A percentile compares a stretch with the other conserved stretches of the same genome.
Conservation (phyloP, 2,113 vertebrate genomes). For the Menura novaehollandiae region DNA sequence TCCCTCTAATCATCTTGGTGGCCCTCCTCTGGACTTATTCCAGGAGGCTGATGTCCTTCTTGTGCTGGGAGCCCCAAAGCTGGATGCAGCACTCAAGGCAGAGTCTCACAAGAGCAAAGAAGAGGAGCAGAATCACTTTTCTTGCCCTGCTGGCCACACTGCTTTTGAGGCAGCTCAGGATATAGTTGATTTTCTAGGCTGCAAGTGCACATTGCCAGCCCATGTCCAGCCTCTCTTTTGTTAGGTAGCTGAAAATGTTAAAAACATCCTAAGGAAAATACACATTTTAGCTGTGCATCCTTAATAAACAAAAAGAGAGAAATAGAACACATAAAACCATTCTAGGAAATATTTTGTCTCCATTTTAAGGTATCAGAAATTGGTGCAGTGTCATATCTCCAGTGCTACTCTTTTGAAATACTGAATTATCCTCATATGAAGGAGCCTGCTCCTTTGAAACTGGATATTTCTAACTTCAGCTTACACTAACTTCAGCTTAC, state of each 20-base stretch:
- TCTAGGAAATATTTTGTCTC: not conserved
- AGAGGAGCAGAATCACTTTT: not conserved
- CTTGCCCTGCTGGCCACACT: accelerated
- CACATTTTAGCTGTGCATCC: not conserved
- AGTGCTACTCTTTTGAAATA: not conserved
- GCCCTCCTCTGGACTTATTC: not conserved
- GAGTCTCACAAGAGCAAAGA: not conserved
- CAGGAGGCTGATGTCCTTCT: not conserved
- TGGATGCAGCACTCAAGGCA: not conserved
- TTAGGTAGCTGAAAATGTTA: not conserved
- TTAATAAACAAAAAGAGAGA: not conserved
- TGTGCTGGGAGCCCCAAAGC: not conserved
- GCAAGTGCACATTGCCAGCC: not conserved
- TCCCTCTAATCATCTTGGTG: not conserved
- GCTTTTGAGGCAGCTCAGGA: not conserved
- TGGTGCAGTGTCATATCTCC: not conserved
- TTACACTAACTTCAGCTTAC: not conserved
- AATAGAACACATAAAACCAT: not conserved
- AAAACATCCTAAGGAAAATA: not conserved
- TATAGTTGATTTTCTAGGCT: not conserved
- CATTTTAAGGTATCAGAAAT: not conserved
- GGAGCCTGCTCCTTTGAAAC: not conserved
- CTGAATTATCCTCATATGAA: not conserved
- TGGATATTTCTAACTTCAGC: not conserved
- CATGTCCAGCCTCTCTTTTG: not conserved